Conservation (phyloP, 1,140 invertebrate genomes). For the Zelostemma sp. region DNA sequence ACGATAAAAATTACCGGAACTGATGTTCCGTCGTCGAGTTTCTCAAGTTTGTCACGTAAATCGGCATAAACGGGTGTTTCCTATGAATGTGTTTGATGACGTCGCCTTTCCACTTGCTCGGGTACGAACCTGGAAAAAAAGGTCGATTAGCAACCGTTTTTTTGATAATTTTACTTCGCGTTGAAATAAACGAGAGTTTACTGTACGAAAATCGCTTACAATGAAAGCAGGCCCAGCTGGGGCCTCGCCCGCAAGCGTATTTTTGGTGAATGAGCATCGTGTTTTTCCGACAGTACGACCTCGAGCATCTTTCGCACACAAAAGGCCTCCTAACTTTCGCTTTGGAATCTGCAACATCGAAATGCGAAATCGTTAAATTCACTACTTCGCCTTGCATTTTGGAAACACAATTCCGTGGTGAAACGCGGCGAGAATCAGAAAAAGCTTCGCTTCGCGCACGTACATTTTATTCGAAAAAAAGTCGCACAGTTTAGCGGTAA, state of each 20-base stretch:
- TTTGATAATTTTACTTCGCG: no score
- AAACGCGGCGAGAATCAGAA: no score
- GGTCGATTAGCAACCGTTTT: no score
- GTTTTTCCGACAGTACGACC: slow-evolving; percentile 22
- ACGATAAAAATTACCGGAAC: neutral
- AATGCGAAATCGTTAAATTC: neutral
- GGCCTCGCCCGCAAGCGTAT: slow-evolving; percentile 39
- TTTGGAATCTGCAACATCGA: slow-evolving; percentile 21
- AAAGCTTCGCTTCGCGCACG: no score
- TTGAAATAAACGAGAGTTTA: no score
- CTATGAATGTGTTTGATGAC: slow-evolving; percentile 54
- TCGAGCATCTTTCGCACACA: slow-evolving; percentile 20
- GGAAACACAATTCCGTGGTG: no score
- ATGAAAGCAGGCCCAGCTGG: slow-evolving; percentile 32
- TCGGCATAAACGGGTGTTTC: slow-evolving; percentile 41
- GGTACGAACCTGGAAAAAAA: no score
- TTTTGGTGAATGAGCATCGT: slow-evolving; percentile 23
- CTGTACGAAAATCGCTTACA: no score
- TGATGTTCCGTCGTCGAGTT: slow-evolving; percentile 1
- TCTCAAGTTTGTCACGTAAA: slow-evolving; percentile 15
- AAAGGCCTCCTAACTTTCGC: neutral
- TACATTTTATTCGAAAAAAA: no score
- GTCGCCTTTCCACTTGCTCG: slow-evolving; percentile 33
- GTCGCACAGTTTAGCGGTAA: no score
- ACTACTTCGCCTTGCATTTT: neutral